These are phyloP conservation scores for Aepyceros melampus DNA, from an alignment of 2,113 vertebrate species.

Conservation along the genomic window DNA sequence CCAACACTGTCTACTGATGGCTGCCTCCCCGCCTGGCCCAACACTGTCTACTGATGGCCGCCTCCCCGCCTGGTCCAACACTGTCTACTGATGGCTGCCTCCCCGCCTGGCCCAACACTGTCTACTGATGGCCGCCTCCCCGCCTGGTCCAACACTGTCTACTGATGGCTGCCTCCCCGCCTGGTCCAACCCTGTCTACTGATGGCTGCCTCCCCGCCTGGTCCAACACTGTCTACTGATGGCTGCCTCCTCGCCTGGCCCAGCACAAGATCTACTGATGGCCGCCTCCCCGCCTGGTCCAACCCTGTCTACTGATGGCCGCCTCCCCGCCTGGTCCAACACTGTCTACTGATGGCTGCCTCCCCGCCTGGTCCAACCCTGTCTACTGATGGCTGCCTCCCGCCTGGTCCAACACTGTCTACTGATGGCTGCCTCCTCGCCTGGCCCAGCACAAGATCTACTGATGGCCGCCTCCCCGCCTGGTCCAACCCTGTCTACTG, in stretches of 20 bases:
- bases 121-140: too few relatives aligned
- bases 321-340: accelerated
- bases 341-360: too few relatives aligned
- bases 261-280: too few relatives aligned
- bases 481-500: too few relatives aligned
- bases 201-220: accelerated
- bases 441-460: too few relatives aligned
- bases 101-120: accelerated
- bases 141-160: accelerated
- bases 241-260: accelerated
- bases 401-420: accelerated
- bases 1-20: neutral
- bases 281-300: accelerated
- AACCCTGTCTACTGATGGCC: too few relatives aligned
- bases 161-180: too few relatives aligned
- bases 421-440: accelerated
- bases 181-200: accelerated
- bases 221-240: too few relatives aligned
- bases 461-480: accelerated
- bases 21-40: neutral
- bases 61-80: neutral
- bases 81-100: too few relatives aligned
- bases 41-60: accelerated
- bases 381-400: too few relatives aligned
- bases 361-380: accelerated